Percentiles rank a stretch among this genome's conserved stretches.
Conservation (phyloP, 2,113 vertebrate genomes). For the Sceloporus undulatus region DNA sequence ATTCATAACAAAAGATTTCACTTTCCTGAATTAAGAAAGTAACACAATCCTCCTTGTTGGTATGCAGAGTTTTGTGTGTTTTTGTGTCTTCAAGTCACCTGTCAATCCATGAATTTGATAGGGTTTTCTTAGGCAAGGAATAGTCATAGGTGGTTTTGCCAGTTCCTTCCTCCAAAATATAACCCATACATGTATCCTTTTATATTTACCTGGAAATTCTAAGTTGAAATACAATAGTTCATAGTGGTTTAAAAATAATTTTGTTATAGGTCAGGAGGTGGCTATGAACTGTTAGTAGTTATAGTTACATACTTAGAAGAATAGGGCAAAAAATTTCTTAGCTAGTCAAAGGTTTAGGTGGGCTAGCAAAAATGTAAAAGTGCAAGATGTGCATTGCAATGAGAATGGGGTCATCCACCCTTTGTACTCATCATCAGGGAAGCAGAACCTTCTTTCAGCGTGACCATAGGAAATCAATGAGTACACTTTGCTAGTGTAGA, state of each 20-base stretch:
- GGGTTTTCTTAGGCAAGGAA: too few relatives aligned
- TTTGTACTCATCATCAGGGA: constrained; percentile 87
- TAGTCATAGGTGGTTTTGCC: too few relatives aligned
- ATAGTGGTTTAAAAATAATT: constrained; percentile 47
- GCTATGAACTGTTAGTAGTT: constrained; percentile 64
- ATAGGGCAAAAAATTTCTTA: constrained; percentile 66
- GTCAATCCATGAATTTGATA: too few relatives aligned
- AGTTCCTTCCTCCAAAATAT: too few relatives aligned
- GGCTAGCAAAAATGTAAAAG: constrained; percentile 77
- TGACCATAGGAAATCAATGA: constrained; percentile 93
- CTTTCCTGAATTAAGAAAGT: background rate
- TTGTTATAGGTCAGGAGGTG: constrained; percentile 17
- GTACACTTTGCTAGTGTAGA: constrained; percentile 81
- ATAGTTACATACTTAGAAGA: constrained; percentile 54
- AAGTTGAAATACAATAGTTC: constrained; percentile 52
- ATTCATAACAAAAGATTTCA: constrained; percentile 26
- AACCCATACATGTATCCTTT: background rate
- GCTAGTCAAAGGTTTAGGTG: constrained; percentile 62
- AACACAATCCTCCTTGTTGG: background rate
- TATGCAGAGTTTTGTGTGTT: background rate
- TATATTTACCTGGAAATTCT: constrained; percentile 11
- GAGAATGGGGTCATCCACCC: constrained; percentile 90
- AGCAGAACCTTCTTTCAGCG: constrained; percentile 88
- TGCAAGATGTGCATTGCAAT: constrained; percentile 80
- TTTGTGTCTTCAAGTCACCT: background rate